phyloP scores from a whole-genome alignment of 2,113 vertebrate species.

The Corvus hawaiiensis region DNA sequence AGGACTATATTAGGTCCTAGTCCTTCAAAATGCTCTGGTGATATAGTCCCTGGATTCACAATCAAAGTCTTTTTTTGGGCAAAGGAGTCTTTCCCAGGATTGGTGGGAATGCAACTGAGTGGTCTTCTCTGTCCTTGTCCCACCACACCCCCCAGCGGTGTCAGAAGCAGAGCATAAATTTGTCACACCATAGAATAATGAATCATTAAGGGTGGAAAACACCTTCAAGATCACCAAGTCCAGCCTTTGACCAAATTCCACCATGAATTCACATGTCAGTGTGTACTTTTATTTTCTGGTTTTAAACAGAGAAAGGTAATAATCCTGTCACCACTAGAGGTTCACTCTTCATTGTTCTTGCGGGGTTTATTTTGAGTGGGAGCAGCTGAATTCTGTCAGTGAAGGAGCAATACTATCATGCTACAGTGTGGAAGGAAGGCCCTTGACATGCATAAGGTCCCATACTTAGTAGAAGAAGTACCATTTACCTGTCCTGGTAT shows the following conservation, averaged over 20 bases:
- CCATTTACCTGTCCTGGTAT: not conserved
- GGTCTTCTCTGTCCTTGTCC: not conserved
- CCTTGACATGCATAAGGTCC: not conserved
- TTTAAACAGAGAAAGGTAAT: not conserved
- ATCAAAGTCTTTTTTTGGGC: not conserved
- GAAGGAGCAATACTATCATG: not conserved
- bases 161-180: not conserved
- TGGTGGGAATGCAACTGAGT: not conserved
- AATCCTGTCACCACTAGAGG: not conserved
- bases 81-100: not conserved
- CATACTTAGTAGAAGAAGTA: not conserved
- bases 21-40: not conserved
- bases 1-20: not conserved
- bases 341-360: not conserved
- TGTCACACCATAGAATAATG: rapidly evolving
- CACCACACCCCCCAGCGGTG: not conserved
- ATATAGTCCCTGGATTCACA: not conserved
- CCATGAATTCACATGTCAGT: not conserved
- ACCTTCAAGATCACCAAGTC: not conserved
- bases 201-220: not conserved
- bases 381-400: not conserved
- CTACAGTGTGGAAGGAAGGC: not conserved
- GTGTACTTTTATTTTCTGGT: not conserved
- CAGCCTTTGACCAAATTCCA: not conserved
- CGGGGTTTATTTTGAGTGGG: not conserved